Conservation (phyloP, 2,113 vertebrate species). For the Chascanopsetta lugubris region DNA sequence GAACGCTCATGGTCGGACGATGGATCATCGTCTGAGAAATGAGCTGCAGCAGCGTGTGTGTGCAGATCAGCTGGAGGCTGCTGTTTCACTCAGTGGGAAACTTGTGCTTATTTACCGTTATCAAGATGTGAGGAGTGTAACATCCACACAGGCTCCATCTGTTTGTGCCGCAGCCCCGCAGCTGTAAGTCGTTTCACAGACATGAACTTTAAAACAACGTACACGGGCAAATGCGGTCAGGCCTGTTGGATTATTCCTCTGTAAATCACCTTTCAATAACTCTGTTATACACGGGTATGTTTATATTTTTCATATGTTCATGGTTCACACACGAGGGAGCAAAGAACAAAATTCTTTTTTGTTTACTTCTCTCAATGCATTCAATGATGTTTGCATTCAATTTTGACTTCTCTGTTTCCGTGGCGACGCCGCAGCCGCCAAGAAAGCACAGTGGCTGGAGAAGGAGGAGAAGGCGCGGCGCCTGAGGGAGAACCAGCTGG, state of each 20-base stretch:
- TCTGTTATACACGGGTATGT: too few species aligned
- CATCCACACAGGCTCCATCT: constrained; percentile 40
- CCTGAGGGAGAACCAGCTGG: constrained; percentile 92
- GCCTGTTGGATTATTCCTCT: too few species aligned
- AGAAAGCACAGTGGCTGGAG: constrained; percentile 94
- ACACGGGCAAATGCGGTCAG: neutral
- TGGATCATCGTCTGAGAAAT: constrained; percentile 60
- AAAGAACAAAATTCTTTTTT: too few species aligned
- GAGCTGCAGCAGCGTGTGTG: constrained; percentile 32
- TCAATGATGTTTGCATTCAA: too few species aligned
- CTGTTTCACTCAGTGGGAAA: constrained; percentile 40
- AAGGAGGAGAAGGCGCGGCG: constrained; percentile 92
- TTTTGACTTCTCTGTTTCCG: constrained; percentile 5
- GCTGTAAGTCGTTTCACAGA: neutral
- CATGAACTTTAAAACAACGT: neutral
- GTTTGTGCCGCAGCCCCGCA: constrained; percentile 6
- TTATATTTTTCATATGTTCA: too few species aligned
- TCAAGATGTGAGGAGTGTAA: constrained; percentile 21
- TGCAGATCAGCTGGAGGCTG: constrained; percentile 44
- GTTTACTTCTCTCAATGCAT: too few species aligned
- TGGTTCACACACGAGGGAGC: too few species aligned
- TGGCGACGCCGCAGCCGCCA: constrained; percentile 81
- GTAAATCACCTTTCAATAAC: too few species aligned
- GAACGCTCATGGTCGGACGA: constrained; percentile 36
- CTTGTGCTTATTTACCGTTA: constrained; percentile 55